phyloP scores from a whole-genome alignment of 2,797 vertebrate species.

The Melopsittacus undulatus region DNA sequence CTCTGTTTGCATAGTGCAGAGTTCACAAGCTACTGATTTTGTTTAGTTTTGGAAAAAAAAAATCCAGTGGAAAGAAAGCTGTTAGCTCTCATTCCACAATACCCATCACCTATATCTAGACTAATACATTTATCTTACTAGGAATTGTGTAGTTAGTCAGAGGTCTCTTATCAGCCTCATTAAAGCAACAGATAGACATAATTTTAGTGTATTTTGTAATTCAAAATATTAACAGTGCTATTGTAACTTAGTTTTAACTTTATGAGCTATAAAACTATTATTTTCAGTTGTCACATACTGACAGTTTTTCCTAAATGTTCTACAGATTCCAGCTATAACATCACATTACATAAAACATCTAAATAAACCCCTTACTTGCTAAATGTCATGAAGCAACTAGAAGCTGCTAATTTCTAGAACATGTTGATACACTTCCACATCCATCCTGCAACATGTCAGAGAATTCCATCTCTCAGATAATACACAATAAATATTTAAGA shows the following conservation, averaged over 20 bases:
- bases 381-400: background rate
- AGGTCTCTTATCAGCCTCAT: background rate
- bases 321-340: background rate
- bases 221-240: background rate
- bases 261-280: background rate
- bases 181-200: background rate
- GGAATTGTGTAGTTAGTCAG: background rate
- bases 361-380: background rate
- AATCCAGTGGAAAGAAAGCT: background rate
- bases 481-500: background rate
- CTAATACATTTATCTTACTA: background rate
- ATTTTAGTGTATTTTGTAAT: background rate
- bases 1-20: background rate
- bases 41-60: background rate
- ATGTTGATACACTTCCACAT: background rate
- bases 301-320: background rate
- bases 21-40: background rate
- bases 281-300: background rate
- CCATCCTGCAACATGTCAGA: background rate
- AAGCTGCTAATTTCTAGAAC: background rate
- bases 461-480: background rate
- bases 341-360: background rate
- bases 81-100: background rate
- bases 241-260: background rate
- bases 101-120: accelerated